Percentiles rank a stretch among this genome's conserved stretches.
Conservation (phyloP, 2,797 vertebrate genomes). For the Mormyrus hasselquistii region DNA sequence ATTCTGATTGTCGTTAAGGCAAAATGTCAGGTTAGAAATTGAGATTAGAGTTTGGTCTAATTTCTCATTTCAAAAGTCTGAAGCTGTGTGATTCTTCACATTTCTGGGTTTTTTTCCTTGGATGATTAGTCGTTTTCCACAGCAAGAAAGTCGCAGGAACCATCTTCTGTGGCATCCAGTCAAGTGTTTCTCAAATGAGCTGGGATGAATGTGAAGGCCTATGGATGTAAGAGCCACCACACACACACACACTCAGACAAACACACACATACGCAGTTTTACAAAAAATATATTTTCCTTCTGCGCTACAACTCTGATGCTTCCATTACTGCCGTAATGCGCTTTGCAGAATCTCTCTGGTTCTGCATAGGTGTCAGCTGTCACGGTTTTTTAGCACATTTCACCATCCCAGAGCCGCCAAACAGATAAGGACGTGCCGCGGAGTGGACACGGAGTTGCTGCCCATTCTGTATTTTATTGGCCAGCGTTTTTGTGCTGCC, state of each 20-base stretch:
- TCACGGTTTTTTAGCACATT: not conserved
- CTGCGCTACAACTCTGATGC: not conserved
- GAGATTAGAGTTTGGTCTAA: slow-evolving; percentile 15
- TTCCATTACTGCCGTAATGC: not conserved
- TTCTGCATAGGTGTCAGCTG: not conserved
- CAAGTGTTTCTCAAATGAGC: not conserved
- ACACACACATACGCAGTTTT: not conserved
- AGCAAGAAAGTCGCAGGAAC: not conserved
- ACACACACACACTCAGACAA: not conserved
- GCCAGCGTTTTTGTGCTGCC: not conserved
- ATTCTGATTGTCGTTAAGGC: not conserved
- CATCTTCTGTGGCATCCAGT: not conserved
- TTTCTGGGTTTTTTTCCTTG: not conserved
- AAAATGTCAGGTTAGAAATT: slow-evolving; percentile 17
- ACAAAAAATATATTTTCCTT: not conserved
- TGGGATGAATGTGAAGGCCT: not conserved
- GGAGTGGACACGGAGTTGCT: not conserved
- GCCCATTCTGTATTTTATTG: not conserved
- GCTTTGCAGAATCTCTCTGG: not conserved
- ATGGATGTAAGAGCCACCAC: not conserved
- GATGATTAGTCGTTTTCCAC: not conserved
- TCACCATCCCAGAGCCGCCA: not conserved
- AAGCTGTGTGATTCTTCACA: slow-evolving; percentile 18
- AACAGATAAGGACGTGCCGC: not conserved
- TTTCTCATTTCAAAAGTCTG: not conserved